These are phyloP conservation scores for Meiosimyza platycephala DNA, from an alignment of 2,888 invertebrate genomes.

Conservation along the genomic window DNA sequence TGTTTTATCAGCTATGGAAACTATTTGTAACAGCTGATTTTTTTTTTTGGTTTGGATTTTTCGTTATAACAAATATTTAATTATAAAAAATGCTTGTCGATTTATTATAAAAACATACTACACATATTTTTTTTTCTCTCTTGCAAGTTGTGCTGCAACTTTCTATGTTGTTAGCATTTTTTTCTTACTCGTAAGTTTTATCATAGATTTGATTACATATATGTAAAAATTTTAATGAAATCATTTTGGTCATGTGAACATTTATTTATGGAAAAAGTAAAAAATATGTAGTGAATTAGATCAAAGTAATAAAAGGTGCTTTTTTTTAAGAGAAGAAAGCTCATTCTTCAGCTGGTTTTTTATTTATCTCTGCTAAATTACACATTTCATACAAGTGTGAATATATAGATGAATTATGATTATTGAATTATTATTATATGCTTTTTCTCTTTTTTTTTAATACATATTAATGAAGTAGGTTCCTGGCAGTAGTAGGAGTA, in stretches of 20 bases:
- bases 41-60: no score
- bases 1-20: no score
- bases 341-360: no score
- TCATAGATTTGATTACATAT: neutral
- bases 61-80: constrained; percentile 1
- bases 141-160: constrained; percentile 15
- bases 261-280: neutral
- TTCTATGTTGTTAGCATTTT: constrained; percentile 6
- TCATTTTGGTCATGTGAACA: neutral
- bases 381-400: no score
- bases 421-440: no score
- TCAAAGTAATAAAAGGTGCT: neutral
- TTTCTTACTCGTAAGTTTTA: neutral
- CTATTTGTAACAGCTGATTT: no score
- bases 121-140: neutral
- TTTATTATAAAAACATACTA: neutral
- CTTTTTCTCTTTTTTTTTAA: no score
- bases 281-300: constrained; percentile 31
- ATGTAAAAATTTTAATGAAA: neutral
- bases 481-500: no score
- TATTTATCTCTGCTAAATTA: no score
- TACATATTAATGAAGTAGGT: no score
- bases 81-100: constrained; percentile 3
- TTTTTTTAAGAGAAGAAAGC: neutral
- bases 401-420: no score